These are phyloP conservation scores for Gorsachius goisagi DNA, from an alignment of 2,113 vertebrate species.

Conservation along the genomic window DNA sequence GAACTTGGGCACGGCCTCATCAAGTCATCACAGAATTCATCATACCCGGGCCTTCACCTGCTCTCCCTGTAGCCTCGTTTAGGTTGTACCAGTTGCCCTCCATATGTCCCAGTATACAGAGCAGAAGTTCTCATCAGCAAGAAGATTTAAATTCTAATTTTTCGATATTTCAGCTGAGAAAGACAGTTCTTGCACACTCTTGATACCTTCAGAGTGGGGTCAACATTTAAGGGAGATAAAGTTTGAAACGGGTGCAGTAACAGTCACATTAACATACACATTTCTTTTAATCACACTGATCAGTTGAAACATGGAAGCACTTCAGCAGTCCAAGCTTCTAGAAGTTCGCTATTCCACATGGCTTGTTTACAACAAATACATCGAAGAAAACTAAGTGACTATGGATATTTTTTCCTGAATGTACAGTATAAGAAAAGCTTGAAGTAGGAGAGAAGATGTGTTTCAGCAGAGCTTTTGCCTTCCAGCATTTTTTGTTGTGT, in stretches of 20 bases:
- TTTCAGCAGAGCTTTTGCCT: conserved; percentile 13
- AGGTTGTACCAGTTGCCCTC: background rate
- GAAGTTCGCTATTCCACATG: background rate
- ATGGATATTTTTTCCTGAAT: background rate
- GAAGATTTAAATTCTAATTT: background rate
- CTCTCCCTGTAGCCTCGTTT: background rate
- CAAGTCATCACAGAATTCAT: background rate
- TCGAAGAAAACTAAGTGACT: background rate
- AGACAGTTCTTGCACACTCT: background rate
- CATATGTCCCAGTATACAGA: accelerated
- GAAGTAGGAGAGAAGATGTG: background rate
- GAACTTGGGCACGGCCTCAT: background rate
- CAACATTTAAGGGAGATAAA: background rate
- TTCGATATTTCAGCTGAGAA: background rate
- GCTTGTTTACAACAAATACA: background rate
- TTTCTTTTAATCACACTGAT: background rate
- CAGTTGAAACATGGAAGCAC: background rate
- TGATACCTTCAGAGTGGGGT: background rate
- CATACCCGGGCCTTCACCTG: background rate
- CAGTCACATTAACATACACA: background rate
- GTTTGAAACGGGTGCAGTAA: background rate
- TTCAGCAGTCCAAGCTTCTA: background rate
- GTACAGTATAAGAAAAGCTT: background rate
- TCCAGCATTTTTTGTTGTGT: background rate
- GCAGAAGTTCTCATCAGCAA: background rate